Evolutionary conservation across 2,888 invertebrate genomes (phyloP).

Genomic region (Mythimna ferrago): DNA sequence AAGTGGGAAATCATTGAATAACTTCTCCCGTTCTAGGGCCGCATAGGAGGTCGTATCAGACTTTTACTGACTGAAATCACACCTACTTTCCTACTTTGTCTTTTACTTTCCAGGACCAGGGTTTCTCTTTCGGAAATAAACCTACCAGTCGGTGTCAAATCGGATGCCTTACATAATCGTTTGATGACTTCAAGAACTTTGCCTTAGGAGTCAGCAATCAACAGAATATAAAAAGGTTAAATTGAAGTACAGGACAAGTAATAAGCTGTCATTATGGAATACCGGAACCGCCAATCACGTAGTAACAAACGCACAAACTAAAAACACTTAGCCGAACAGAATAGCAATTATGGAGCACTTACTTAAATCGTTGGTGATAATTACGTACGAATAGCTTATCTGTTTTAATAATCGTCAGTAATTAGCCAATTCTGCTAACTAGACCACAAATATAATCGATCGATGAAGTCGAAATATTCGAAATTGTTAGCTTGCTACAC

Average conservation of each 20-base stretch:
- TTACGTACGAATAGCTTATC: slow-evolving; percentile 45
- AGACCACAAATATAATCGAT: slow-evolving; percentile 61
- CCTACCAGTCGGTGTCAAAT: no score
- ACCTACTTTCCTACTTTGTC: no score
- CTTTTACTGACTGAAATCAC: no score
- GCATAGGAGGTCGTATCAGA: no score
- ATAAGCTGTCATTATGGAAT: slow-evolving; percentile 29
- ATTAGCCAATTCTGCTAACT: slow-evolving; percentile 65
- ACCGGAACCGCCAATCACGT: slow-evolving; percentile 48
- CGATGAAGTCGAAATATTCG: slow-evolving; percentile 42
- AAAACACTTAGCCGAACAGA: slow-evolving; percentile 44
- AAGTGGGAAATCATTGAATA: no score
- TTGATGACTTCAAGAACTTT: no score
- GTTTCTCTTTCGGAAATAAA: no score
- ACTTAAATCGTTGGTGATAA: slow-evolving; percentile 54
- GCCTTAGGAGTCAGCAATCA: no score
- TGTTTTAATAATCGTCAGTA: slow-evolving; percentile 58
- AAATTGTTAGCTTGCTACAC: slow-evolving; percentile 30
- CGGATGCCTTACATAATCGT: no score
- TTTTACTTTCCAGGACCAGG: no score
- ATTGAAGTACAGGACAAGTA: neutral
- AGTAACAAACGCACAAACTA: slow-evolving; percentile 36
- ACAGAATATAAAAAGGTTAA: no score
- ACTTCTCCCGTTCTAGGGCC: no score
- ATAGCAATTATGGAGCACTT: slow-evolving; percentile 40